These are phyloP conservation scores for Xylophagus ater DNA, from an alignment of 2,888 invertebrate species.

Conservation along the genomic window DNA sequence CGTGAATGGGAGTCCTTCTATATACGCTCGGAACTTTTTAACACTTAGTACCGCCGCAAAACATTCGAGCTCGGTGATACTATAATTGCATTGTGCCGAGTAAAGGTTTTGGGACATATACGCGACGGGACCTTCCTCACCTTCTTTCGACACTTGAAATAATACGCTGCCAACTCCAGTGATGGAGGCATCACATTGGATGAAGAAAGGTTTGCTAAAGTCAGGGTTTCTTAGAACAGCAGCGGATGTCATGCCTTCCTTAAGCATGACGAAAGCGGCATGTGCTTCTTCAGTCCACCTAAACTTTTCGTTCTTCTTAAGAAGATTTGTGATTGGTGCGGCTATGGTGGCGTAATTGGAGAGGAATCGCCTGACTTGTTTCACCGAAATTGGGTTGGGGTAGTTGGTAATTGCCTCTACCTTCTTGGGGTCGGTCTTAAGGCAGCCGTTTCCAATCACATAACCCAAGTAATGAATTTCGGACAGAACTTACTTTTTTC, in stretches of 20 bases:
- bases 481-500: too few relatives aligned
- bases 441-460: too few relatives aligned
- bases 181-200: slow-evolving; percentile 12
- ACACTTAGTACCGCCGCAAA: slow-evolving; percentile 7
- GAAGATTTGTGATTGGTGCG: slow-evolving; percentile 10
- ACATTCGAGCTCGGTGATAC: too few relatives aligned
- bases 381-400: background rate
- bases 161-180: background rate
- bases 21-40: slow-evolving; percentile 11
- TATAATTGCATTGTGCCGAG: too few relatives aligned
- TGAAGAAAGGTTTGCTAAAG: slow-evolving; percentile 13
- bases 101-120: too few relatives aligned
- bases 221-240: slow-evolving; percentile 11
- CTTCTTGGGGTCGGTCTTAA: background rate
- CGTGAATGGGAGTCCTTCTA: slow-evolving; percentile 10
- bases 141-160: too few relatives aligned
- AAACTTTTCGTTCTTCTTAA: slow-evolving; percentile 13
- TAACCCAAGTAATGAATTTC: too few relatives aligned
- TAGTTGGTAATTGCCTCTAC: background rate
- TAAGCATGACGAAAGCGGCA: slow-evolving; percentile 8
- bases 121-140: too few relatives aligned
- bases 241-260: slow-evolving; percentile 8
- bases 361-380: background rate
- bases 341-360: slow-evolving; percentile 6
- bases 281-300: slow-evolving; percentile 10